Conservation (phyloP, 1,140 invertebrate species). For the Stegodyphus dumicola region DNA sequence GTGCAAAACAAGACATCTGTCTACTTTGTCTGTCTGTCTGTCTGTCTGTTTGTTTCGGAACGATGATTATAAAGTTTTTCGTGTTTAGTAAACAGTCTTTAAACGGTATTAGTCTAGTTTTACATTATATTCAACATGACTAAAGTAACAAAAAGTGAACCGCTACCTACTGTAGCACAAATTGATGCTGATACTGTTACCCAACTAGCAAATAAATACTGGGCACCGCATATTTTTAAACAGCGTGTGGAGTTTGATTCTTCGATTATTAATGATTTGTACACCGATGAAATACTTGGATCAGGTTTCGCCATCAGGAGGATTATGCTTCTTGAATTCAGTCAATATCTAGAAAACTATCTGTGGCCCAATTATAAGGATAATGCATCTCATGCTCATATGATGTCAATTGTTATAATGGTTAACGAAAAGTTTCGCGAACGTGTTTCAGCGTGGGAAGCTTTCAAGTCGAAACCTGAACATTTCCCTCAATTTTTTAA, state of each 20-base stretch:
- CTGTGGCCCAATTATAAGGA: conserved; percentile 91
- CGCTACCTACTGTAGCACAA: conserved; percentile 78
- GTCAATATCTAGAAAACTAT: conserved; percentile 97
- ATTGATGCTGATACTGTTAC: conserved; percentile 85
- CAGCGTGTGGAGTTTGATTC: conserved; percentile 79
- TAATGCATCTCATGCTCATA: conserved; percentile 77
- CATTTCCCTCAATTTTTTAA: conserved; percentile 91
- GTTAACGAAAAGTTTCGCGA: conserved; percentile 99
- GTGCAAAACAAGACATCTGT: too few relatives aligned
- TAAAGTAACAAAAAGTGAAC: too few relatives aligned
- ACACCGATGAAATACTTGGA: conserved; percentile 80
- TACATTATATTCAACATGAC: too few relatives aligned
- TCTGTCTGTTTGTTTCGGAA: too few relatives aligned
- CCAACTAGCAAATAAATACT: conserved; percentile 84
- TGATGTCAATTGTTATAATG: conserved; percentile 96
- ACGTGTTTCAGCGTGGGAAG: conserved; percentile 94
- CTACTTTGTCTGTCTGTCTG: too few relatives aligned
- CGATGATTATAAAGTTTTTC: too few relatives aligned
- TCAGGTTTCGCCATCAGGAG: conserved; percentile 83
- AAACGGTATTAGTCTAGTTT: too few relatives aligned
- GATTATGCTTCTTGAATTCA: conserved; percentile 96
- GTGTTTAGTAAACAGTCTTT: too few relatives aligned
- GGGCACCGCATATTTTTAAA: conserved; percentile 82
- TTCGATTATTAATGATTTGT: conserved; percentile 81
- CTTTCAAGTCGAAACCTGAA: conserved; percentile 82